Evolutionary conservation across 2,113 vertebrate genomes (phyloP).

Genomic region (Centropus bengalensis): DNA sequence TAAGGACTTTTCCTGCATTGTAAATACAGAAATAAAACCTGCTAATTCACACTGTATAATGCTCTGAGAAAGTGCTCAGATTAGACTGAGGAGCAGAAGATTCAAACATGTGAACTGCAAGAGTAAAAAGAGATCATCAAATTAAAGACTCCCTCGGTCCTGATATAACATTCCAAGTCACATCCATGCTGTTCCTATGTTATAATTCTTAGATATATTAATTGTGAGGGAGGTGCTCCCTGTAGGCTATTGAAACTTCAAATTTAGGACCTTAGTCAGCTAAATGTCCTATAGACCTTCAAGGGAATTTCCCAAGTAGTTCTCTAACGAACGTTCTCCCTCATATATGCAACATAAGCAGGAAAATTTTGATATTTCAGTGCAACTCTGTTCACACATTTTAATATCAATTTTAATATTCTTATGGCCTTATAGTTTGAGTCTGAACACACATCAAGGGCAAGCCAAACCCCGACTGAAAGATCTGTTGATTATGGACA

Average conservation of each 20-base stretch:
- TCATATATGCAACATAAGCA: neutral
- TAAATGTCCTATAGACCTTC: neutral
- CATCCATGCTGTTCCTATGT: slow-evolving; percentile 41
- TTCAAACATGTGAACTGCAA: slow-evolving; percentile 7
- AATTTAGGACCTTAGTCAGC: slow-evolving; percentile 39
- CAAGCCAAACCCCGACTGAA: neutral
- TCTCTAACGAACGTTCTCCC: neutral
- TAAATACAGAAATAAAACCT: neutral
- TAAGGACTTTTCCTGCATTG: neutral
- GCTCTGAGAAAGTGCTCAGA: neutral
- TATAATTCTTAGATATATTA: slow-evolving; percentile 62
- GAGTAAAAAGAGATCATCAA: slow-evolving; percentile 47
- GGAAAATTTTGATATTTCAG: neutral
- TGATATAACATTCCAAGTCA: slow-evolving; percentile 53
- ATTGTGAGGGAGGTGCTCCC: slow-evolving; percentile 46
- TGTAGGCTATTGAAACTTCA: slow-evolving; percentile 33
- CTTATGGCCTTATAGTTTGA: neutral
- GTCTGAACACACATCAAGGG: neutral
- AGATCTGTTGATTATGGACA: neutral
- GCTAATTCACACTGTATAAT: neutral
- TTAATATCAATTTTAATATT: neutral
- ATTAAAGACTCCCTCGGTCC: slow-evolving; percentile 49
- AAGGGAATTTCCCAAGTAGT: neutral
- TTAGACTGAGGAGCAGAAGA: slow-evolving; percentile 6
- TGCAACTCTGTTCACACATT: neutral